These are phyloP conservation scores for Varanus komodoensis DNA, from an alignment of 2,113 vertebrate species.

Conservation along the genomic window DNA sequence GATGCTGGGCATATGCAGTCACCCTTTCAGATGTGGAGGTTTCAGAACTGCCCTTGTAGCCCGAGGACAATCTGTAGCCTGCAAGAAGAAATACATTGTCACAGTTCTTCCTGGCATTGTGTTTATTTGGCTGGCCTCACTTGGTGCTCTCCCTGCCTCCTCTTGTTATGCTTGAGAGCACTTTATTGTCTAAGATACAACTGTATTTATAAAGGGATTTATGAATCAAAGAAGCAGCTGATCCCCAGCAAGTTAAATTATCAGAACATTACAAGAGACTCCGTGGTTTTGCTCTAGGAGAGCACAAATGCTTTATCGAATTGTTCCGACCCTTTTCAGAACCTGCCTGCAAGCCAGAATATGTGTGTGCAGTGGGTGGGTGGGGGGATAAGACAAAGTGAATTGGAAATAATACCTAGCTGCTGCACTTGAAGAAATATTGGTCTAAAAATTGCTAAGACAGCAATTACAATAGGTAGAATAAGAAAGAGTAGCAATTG, in stretches of 20 bases:
- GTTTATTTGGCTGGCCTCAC: not conserved
- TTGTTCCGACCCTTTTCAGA: not conserved
- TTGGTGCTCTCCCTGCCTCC: not conserved
- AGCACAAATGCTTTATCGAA: not conserved
- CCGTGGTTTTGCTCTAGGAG: not conserved
- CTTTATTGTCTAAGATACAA: not conserved
- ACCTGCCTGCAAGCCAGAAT: not conserved
- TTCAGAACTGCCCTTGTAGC: not conserved
- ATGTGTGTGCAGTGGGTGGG: no score
- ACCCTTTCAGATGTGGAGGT: not conserved
- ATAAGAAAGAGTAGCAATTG: no score
- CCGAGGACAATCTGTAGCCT: not conserved
- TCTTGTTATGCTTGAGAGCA: not conserved
- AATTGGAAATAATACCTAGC: not conserved
- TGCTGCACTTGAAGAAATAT: constrained; percentile 4
- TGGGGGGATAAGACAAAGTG: not conserved
- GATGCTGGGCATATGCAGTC: not conserved
- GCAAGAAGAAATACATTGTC: not conserved
- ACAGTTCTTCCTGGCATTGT: not conserved
- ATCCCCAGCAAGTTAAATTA: not conserved
- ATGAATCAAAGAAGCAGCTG: not conserved
- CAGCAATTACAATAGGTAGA: not conserved
- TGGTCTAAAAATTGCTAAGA: not conserved
- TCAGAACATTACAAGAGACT: not conserved
- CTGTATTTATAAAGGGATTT: not conserved